Percentiles rank a stretch among this genome's conserved stretches.
These are phyloP conservation scores for Hydropsyche tenuis DNA, from an alignment of 1,140 invertebrate genomes.

Conservation along the genomic window DNA sequence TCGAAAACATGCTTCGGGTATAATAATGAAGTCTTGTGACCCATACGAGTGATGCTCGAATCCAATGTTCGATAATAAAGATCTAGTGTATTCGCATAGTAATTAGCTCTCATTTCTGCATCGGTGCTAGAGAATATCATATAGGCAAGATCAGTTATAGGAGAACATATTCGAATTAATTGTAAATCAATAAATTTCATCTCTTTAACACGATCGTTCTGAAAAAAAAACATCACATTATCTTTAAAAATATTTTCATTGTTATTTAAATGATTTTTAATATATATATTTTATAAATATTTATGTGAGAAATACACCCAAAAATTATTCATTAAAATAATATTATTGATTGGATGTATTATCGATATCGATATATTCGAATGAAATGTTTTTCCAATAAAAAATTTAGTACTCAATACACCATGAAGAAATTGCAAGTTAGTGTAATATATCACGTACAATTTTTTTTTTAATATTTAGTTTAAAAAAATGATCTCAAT, in stretches of 20 bases:
- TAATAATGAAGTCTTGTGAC: constrained; percentile 56
- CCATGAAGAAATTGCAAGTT: too few relatives aligned
- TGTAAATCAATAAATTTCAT: neutral
- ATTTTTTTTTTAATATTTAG: neutral
- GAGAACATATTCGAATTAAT: neutral
- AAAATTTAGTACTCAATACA: too few relatives aligned
- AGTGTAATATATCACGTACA: too few relatives aligned
- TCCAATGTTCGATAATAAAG: constrained; percentile 64
- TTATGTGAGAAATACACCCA: too few relatives aligned
- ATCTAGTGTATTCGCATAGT: constrained; percentile 61
- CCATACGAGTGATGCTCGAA: constrained; percentile 54
- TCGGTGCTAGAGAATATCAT: neutral
- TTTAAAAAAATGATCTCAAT: neutral
- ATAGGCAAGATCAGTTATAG: neutral
- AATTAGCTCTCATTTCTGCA: neutral
- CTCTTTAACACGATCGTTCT: neutral
- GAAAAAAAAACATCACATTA: neutral
- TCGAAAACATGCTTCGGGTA: constrained; percentile 58
- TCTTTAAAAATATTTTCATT: too few relatives aligned
- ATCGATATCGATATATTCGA: too few relatives aligned
- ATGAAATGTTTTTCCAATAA: too few relatives aligned
- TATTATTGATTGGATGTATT: too few relatives aligned
- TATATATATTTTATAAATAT: too few relatives aligned
- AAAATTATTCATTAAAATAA: too few relatives aligned
- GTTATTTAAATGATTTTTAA: too few relatives aligned